These are phyloP conservation scores for Phaedon cochleariae DNA, from an alignment of 2,888 invertebrate species.

Conservation along the genomic window DNA sequence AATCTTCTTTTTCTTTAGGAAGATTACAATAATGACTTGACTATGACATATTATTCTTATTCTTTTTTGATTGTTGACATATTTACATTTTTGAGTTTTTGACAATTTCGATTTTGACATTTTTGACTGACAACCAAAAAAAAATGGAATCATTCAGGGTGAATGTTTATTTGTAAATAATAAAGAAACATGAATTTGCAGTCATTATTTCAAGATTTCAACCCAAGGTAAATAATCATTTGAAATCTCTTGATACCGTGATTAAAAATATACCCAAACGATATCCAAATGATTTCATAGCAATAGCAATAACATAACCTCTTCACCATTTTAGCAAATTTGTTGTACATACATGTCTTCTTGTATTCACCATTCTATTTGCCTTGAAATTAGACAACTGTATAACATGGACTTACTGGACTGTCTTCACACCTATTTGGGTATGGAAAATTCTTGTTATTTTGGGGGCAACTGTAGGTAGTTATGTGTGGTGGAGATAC, in stretches of 20 bases:
- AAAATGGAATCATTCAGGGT: background rate
- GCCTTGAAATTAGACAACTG: constrained; percentile 89
- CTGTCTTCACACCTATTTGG: constrained; percentile 96
- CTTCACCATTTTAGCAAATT: constrained; percentile 84
- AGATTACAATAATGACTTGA: too few relatives aligned
- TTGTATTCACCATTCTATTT: constrained; percentile 90
- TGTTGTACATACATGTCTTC: constrained; percentile 91
- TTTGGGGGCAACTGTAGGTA: constrained; percentile 88
- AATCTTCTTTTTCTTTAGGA: too few relatives aligned
- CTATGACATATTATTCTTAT: too few relatives aligned
- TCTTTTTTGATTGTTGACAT: too few relatives aligned
- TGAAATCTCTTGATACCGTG: background rate
- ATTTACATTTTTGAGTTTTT: too few relatives aligned
- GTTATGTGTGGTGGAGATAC: constrained; percentile 95
- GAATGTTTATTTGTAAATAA: constrained; percentile 34
- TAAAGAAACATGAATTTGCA: constrained; percentile 84
- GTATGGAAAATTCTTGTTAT: constrained; percentile 95
- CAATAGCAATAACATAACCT: constrained; percentile 43
- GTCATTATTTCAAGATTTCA: constrained; percentile 89
- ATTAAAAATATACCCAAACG: background rate
- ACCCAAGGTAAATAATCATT: constrained; percentile 76
- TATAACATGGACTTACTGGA: constrained; percentile 95
- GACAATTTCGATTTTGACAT: too few relatives aligned
- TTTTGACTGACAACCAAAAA: background rate
- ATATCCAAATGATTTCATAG: background rate